These are phyloP conservation scores for Gibbula magus DNA, from an alignment of 2,888 invertebrate genomes.

Conservation along the genomic window DNA sequence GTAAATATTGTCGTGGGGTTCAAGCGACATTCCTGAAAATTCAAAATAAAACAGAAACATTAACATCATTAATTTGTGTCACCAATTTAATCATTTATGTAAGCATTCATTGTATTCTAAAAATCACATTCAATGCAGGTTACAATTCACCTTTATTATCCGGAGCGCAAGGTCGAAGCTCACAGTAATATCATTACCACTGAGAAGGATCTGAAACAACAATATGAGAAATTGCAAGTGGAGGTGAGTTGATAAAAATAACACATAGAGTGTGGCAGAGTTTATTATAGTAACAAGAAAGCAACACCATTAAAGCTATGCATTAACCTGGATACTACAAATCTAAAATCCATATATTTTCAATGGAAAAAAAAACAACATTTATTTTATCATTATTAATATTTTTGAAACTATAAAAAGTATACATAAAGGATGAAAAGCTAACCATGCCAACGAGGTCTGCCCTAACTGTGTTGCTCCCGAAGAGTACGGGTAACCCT, in stretches of 20 bases:
- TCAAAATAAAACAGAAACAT: background rate
- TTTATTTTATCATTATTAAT: background rate
- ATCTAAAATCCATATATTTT: background rate
- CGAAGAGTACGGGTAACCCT: slow-evolving; percentile 68
- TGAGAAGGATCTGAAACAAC: slow-evolving; percentile 66
- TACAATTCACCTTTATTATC: slow-evolving; percentile 68
- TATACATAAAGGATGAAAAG: background rate
- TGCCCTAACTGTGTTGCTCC: slow-evolving; percentile 58
- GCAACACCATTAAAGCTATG: background rate
- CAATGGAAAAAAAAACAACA: too few species aligned
- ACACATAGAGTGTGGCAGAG: background rate
- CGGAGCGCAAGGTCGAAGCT: slow-evolving; percentile 70
- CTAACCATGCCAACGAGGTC: slow-evolving; percentile 70
- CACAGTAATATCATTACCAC: slow-evolving; percentile 67
- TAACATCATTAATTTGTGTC: background rate
- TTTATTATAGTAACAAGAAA: too few species aligned
- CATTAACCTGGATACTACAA: background rate
- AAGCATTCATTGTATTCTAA: background rate
- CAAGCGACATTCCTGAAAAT: slow-evolving; percentile 66
- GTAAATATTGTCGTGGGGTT: slow-evolving; percentile 64
- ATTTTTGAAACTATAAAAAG: background rate
- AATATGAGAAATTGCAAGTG: background rate
- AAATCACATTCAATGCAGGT: background rate
- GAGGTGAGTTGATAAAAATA: background rate
- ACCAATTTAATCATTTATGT: background rate